Evolutionary conservation across 2,888 invertebrate genomes (phyloP), one percentile per base, ranked within the genome.

Genomic region (Pristionchus fissidentatus): DNA sequence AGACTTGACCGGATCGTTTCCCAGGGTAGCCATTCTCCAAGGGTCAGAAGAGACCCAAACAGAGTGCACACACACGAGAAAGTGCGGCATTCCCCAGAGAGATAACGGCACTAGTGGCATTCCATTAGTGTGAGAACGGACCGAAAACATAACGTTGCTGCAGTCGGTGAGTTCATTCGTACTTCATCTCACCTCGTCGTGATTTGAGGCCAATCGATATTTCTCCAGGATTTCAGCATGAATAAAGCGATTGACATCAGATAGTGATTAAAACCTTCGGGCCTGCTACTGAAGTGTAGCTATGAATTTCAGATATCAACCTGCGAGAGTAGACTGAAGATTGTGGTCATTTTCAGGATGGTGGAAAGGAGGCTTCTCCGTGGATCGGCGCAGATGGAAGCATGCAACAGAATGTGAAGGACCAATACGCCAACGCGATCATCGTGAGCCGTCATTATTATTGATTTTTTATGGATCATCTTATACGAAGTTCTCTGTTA

Each of bases 361-460:
- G 90, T n/a, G 88, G 85, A 75, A 85, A 92, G 87, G 91, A 86
- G 88, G 84, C 89, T 43, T 87, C 90, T n/a, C 91, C 91, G 22
- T 91, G 91, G 91, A 89, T 90, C n/a, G 91, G 91, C 43, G 81
- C 88, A 7, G 91, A 91, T 70, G 91, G 91, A 32, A 87, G 89
- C 22, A 90, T 89, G 86, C 85, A 90, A 43, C 91, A 92, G 79
- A 90, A 92, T 73, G 87, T 91, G 35, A 90, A 90, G 78, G 90
- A 90, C 81, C 88, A 89, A 78, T 91, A 90, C 84, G 87, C 89
- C 15, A 91, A 90, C 82, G 62, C 62, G 15, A 62, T 62, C 62
- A 62, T 62, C 62, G 62, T 62, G 32, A 15, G 62, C 32, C 19
- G n/a, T n/a, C n/a, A n/a, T n/a, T n/a, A n/a, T n/a, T n/a, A n/a